Evolutionary conservation across 2,888 invertebrate species (phyloP), one percentile per base, ranked within the genome.

Genomic region (Diplazon laetatorius): DNA sequence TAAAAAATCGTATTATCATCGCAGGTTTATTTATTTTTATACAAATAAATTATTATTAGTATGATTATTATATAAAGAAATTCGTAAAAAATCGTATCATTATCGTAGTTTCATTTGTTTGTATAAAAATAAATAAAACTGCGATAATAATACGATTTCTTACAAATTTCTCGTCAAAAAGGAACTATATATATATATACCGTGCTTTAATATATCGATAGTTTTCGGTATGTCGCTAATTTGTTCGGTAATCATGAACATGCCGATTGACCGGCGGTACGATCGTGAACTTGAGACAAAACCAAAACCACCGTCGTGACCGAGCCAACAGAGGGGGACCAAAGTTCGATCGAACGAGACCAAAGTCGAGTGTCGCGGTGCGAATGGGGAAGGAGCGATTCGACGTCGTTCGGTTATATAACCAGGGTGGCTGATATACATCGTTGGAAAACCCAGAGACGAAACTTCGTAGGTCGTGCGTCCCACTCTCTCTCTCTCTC

Each of bases 381-480:
- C 22, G 69, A 37, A 59, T 37, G 59, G 37, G 69, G 48, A 59
- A 22, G 37, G 48, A 55, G 46, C 18, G 42, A 48, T n/a, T n/a
- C n/a, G n/a, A n/a, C n/a, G 59, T 37, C 25, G 48, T 46, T 55
- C 52, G 62, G 62, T 63, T 46, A 60, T 44, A 60, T 42, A 69
- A 18, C 30, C 37, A 48, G 9, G 22, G n/a, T n/a, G n/a, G n/a
- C n/a, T 2, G 37, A 14, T 59, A 70, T 48, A 63, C 66, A 16
- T 46, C 37, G 60, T 35, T n/a, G n/a, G 14, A 30, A 50, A 48
- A 60, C 76, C 78, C 59, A 48, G 74, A n/a, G n/a, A n/a, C n/a
- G 63, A 72, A 78, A 62, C 66, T 70, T 78, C 74, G 82, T 76
- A 80, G 78, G 75, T n/a, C n/a, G 63, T 70, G 37, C 16, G 22